phyloP scores from a whole-genome alignment of 1,140 invertebrate species.

The Alviniconcha marisindica region DNA sequence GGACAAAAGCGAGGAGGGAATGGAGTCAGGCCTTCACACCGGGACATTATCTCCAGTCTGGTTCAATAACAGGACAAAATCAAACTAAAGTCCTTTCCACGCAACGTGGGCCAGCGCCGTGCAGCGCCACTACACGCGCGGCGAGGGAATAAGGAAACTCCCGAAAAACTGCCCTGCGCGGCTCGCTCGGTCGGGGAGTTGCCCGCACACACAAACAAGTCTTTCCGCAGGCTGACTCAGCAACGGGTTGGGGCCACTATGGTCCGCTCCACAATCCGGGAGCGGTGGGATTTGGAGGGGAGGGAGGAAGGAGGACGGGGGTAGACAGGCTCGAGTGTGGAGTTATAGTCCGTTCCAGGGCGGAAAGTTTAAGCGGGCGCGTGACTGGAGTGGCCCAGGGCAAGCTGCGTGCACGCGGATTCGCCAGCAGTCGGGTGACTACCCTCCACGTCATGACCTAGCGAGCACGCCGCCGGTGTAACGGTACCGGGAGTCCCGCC shows the following conservation, averaged over 20 bases:
- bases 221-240: conserved; percentile 11
- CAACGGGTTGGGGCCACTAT: conserved; percentile 16
- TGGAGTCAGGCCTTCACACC: too few relatives aligned
- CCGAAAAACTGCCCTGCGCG: background rate
- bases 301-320: background rate
- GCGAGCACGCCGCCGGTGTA: too few relatives aligned
- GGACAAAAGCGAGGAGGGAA: too few relatives aligned
- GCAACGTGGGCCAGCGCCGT: too few relatives aligned
- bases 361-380: background rate
- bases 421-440: too few relatives aligned
- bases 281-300: background rate
- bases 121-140: too few relatives aligned
- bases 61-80: too few relatives aligned
- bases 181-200: background rate
- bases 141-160: too few relatives aligned
- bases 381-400: conserved; percentile 6
- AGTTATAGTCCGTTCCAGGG: background rate
- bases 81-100: too few relatives aligned
- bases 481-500: too few relatives aligned
- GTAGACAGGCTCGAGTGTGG: background rate
- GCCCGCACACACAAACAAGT: background rate
- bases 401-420: background rate
- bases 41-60: too few relatives aligned
- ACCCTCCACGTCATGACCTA: too few relatives aligned
- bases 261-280: background rate